Evolutionary conservation across 2,113 vertebrate species (phyloP).

Genomic region (Lichenostomus cassidix): DNA sequence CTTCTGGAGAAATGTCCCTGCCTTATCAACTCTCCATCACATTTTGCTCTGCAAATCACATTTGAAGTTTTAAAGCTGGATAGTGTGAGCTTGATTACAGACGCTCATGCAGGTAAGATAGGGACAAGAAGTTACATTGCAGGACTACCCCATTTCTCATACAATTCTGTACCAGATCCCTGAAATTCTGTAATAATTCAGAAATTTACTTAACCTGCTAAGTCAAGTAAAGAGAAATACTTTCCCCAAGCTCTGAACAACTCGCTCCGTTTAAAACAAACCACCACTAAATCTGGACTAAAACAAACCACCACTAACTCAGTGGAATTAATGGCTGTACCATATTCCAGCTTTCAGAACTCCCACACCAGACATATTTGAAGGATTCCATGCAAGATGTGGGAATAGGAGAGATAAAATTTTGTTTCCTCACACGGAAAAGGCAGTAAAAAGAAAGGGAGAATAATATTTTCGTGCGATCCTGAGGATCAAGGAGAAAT

Average conservation of each 20-base stretch:
- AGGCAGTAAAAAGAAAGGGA: not conserved
- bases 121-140: not conserved
- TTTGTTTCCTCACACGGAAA: not conserved
- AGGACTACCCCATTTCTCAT: not conserved
- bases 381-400: not conserved
- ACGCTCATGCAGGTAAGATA: not conserved
- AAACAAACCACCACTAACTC: not conserved
- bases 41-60: not conserved
- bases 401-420: not conserved
- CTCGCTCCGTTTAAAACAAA: not conserved
- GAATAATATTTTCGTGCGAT: not conserved
- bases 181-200: not conserved
- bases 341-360: not conserved
- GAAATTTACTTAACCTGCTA: no score
- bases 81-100: not conserved
- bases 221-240: no score
- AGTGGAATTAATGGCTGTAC: not conserved
- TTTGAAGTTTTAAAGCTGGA: slow-evolving; percentile 7
- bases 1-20: not conserved
- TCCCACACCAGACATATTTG: not conserved
- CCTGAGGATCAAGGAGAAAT: not conserved
- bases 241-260: not conserved
- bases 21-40: not conserved
- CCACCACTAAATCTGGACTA: not conserved
- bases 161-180: not conserved